These are phyloP conservation scores for Hydrophis major DNA, from an alignment of 2,797 vertebrate genomes.

Conservation along the genomic window DNA sequence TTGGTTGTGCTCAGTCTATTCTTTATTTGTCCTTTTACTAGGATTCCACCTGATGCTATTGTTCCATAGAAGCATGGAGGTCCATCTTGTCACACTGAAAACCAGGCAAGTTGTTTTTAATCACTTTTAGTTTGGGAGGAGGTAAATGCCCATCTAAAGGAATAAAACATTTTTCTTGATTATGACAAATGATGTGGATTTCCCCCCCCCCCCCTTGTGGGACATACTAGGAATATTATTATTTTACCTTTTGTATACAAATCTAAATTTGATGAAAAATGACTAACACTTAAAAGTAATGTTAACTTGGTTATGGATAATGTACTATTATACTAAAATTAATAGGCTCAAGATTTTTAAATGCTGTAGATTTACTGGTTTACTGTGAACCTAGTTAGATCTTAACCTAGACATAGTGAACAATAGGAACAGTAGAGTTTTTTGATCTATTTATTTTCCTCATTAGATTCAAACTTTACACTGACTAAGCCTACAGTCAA, in stretches of 20 bases:
- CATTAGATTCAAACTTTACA: background rate
- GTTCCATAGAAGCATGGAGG: slow-evolving; percentile 55
- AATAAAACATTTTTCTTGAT: slow-evolving; percentile 68
- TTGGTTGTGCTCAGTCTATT: slow-evolving; percentile 28
- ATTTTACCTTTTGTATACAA: slow-evolving; percentile 64
- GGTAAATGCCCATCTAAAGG: slow-evolving; percentile 63
- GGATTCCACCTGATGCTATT: slow-evolving; percentile 56
- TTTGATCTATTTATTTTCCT: background rate
- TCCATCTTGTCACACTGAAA: slow-evolving; percentile 66
- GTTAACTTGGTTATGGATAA: slow-evolving; percentile 56
- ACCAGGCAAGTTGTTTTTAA: slow-evolving; percentile 66
- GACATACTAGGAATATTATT: slow-evolving; percentile 64
- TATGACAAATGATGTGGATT: slow-evolving; percentile 66
- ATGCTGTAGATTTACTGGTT: background rate
- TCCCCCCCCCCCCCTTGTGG: slow-evolving; percentile 41
- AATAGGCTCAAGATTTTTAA: slow-evolving; percentile 16
- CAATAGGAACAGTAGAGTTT: background rate
- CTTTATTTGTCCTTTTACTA: slow-evolving; percentile 49
- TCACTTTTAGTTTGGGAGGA: slow-evolving; percentile 67
- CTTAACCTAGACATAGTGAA: background rate
- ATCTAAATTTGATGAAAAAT: slow-evolving; percentile 66
- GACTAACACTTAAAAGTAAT: slow-evolving; percentile 59
- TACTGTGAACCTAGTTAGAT: background rate
- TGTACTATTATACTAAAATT: slow-evolving; percentile 38
- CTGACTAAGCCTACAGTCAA: background rate